phyloP scores from a whole-genome alignment of 2,113 vertebrate genomes.

The Cyprinodon variegatus region DNA sequence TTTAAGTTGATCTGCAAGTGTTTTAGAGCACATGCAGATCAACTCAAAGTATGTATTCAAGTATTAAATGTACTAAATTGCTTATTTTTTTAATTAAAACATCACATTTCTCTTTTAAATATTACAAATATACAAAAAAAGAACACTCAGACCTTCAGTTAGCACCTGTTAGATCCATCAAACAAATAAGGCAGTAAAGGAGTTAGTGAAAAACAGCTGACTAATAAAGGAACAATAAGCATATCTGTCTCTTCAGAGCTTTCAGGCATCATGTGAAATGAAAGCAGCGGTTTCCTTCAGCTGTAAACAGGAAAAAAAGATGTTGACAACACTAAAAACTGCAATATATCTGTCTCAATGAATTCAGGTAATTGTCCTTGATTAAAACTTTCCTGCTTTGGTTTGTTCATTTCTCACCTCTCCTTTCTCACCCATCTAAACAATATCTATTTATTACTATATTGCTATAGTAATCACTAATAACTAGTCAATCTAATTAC shows the following conservation, averaged over 20 bases:
- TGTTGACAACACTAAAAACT: background rate
- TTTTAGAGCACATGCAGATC: background rate
- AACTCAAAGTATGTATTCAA: background rate
- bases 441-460: background rate
- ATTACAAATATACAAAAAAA: background rate
- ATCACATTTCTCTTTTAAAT: too few species aligned
- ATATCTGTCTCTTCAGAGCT: constrained; percentile 5
- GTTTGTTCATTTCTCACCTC: background rate
- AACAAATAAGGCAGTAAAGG: background rate
- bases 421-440: background rate
- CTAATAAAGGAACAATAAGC: background rate
- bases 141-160: background rate
- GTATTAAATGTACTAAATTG: too few species aligned
- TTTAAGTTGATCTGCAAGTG: too few species aligned
- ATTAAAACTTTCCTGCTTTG: background rate
- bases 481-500: too few species aligned
- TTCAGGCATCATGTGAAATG: background rate
- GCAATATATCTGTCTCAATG: background rate
- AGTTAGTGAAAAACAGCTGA: background rate
- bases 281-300: constrained; percentile 1
- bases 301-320: background rate
- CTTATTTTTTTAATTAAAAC: too few species aligned
- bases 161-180: background rate
- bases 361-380: background rate
- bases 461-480: too few species aligned